Evolutionary conservation across 2,113 vertebrate species (phyloP).

Genomic region (Ceratotherium simum): DNA sequence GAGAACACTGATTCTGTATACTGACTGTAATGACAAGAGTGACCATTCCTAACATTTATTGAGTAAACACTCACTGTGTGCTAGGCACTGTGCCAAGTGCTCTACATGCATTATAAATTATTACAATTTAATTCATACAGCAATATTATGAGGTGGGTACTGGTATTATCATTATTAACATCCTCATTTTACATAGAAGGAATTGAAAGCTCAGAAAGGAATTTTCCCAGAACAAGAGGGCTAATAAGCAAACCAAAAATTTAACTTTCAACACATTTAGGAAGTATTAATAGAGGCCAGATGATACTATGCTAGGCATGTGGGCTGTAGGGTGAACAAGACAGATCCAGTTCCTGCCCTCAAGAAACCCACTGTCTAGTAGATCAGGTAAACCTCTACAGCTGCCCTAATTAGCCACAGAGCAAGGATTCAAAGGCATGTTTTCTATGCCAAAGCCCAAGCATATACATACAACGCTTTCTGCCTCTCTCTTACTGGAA

Average conservation of each 20-base stretch:
- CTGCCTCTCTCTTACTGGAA: neutral
- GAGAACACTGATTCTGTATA: neutral
- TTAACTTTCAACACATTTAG: conserved; percentile 20
- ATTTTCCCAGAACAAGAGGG: neutral
- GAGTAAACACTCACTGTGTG: neutral
- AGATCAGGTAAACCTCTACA: neutral
- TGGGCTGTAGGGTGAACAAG: neutral
- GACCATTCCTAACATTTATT: neutral
- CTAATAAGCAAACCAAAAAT: conserved; percentile 44
- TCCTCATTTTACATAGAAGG: neutral
- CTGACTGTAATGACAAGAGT: neutral
- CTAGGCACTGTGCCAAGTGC: neutral
- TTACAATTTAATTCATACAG: conserved; percentile 8
- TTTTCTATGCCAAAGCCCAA: neutral
- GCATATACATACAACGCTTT: neutral
- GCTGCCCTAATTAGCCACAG: neutral
- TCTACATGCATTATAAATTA: neutral
- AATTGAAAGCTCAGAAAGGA: conserved; percentile 7
- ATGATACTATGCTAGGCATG: neutral
- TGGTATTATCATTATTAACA: conserved; percentile 11
- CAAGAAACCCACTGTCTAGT: neutral
- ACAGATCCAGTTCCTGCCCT: neutral
- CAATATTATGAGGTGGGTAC: neutral
- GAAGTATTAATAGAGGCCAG: neutral
- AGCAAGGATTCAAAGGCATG: neutral